Conservation (phyloP, 2,113 vertebrate species). For the Alectura lathami region DNA sequence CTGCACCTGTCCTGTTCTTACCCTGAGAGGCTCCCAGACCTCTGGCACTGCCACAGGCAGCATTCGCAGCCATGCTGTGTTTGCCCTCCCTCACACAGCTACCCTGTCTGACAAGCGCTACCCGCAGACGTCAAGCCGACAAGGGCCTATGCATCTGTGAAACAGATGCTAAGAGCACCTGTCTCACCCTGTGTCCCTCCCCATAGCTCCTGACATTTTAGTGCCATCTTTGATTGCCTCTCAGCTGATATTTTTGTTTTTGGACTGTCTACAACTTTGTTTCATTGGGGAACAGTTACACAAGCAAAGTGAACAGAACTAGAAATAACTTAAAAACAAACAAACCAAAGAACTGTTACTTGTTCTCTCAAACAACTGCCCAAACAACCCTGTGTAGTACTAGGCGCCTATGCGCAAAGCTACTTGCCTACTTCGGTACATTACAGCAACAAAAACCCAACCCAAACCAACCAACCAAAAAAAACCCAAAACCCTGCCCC, state of each 20-base stretch:
- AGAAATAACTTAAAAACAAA: background rate
- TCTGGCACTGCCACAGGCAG: background rate
- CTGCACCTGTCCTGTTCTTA: background rate
- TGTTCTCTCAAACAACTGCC: background rate
- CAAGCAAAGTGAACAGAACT: rapidly evolving
- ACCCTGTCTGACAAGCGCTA: background rate
- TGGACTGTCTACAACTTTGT: background rate
- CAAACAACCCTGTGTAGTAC: background rate
- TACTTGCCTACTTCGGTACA: rapidly evolving
- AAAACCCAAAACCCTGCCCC: no score
- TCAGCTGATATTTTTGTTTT: background rate
- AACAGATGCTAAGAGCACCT: rapidly evolving
- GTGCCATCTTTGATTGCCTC: background rate
- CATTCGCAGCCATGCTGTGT: background rate
- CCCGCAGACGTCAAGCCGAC: background rate
- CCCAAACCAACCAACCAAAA: no score
- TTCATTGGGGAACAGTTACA: background rate
- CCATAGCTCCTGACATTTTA: background rate
- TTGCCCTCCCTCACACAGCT: background rate
- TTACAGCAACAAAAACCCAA: background rate
- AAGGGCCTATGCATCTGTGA: rapidly evolving
- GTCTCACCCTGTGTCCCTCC: background rate
- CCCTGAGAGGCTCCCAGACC: background rate
- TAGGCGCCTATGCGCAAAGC: background rate
- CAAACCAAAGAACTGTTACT: background rate